A percentile compares a stretch with the other conserved stretches of the same genome.
These are phyloP conservation scores for Corbicula japonica DNA, from an alignment of 2,888 invertebrate genomes.

Conservation along the genomic window DNA sequence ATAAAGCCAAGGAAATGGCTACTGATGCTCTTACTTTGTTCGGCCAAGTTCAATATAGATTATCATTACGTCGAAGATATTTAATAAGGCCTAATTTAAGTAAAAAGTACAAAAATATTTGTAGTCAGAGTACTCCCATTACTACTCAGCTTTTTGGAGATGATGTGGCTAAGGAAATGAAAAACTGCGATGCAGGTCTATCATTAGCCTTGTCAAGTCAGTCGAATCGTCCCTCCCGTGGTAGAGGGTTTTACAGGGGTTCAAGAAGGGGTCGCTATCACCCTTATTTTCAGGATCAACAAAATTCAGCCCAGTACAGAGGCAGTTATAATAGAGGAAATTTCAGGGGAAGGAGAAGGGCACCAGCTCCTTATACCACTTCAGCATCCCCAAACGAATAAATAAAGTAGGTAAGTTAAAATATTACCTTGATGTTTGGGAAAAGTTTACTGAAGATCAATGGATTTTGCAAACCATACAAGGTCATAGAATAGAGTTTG, in stretches of 20 bases:
- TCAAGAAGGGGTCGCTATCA: not conserved
- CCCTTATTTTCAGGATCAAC: not conserved
- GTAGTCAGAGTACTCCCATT: constrained; percentile 9
- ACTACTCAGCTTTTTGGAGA: constrained; percentile 20
- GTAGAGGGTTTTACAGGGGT: not conserved
- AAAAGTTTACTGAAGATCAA: not conserved
- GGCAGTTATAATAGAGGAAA: not conserved
- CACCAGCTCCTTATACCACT: too few relatives aligned
- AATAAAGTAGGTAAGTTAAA: not conserved
- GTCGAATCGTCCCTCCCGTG: not conserved
- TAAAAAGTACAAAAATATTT: constrained; percentile 26
- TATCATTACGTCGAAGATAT: constrained; percentile 25
- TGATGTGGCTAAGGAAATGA: constrained; percentile 18
- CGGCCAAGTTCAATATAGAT: constrained; percentile 32
- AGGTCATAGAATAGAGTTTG: too few relatives aligned
- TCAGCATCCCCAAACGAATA: not conserved
- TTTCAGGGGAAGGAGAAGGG: too few relatives aligned
- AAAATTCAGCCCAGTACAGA: not conserved
- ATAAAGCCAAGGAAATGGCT: constrained; percentile 4
- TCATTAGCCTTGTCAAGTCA: not conserved
- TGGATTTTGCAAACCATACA: too few relatives aligned
- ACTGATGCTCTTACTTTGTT: constrained; percentile 25
- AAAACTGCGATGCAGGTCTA: not conserved
- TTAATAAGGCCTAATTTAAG: constrained; percentile 23
- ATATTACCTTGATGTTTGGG: too few relatives aligned